Evolutionary conservation across 2,797 vertebrate species (phyloP).

Genomic region (Dallia pectoralis): DNA sequence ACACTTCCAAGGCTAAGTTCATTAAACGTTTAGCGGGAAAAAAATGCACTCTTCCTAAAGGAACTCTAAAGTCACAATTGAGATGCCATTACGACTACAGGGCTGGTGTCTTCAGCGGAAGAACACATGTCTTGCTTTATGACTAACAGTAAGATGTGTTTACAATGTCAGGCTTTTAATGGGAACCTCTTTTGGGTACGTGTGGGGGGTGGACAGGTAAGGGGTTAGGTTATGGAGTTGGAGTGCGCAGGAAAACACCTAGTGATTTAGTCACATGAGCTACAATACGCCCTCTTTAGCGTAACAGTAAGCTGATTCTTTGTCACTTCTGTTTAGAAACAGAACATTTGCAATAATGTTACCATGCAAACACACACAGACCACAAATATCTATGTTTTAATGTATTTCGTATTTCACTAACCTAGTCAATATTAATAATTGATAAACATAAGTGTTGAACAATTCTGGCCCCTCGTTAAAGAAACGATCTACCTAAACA

Average conservation of each 20-base stretch:
- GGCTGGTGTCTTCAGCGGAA: slow-evolving; percentile 26
- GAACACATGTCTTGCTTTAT: slow-evolving; percentile 22
- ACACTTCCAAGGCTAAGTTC: slow-evolving; percentile 51
- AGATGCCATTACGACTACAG: slow-evolving; percentile 33
- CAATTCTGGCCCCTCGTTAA: too few species aligned
- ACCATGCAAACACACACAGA: not conserved
- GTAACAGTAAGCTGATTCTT: not conserved
- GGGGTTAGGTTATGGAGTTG: not conserved
- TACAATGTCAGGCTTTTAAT: slow-evolving; percentile 9
- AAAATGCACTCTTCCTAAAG: slow-evolving; percentile 25
- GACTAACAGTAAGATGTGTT: slow-evolving; percentile 14
- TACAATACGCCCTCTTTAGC: not conserved
- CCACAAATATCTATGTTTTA: not conserved
- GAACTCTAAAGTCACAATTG: slow-evolving; percentile 42
- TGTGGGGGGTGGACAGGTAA: not conserved
- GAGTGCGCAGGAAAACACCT: not conserved
- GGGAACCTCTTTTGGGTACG: not conserved
- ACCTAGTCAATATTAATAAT: too few species aligned
- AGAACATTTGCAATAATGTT: not conserved
- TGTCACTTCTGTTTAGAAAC: not conserved
- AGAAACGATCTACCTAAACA: too few species aligned
- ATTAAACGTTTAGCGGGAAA: slow-evolving; percentile 51
- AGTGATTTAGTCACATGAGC: not conserved
- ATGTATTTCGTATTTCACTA: too few species aligned
- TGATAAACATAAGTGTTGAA: too few species aligned